Evolutionary conservation across 2,113 vertebrate genomes (phyloP).

Genomic region (Trogon surrucura): DNA sequence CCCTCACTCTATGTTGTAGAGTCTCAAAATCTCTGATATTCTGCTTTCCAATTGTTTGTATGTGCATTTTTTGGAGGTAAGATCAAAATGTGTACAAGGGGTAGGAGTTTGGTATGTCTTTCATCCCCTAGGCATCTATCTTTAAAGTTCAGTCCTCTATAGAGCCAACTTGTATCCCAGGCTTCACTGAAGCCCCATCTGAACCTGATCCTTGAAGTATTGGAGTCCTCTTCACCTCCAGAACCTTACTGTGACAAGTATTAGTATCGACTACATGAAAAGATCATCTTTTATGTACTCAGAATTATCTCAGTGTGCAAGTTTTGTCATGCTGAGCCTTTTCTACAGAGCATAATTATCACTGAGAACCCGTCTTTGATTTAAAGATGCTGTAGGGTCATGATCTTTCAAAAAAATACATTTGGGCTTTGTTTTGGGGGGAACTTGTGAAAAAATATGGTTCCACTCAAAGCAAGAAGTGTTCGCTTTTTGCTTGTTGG

Average conservation of each 20-base stretch:
- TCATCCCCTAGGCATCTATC: neutral
- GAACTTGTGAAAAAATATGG: neutral
- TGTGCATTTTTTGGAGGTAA: neutral
- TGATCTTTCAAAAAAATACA: neutral
- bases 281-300: neutral
- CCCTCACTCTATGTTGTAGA: neutral
- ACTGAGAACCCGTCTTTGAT: neutral
- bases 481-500: neutral
- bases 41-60: neutral
- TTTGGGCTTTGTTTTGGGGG: neutral
- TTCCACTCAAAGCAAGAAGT: neutral
- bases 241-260: neutral
- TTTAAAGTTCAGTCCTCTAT: neutral
- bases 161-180: neutral
- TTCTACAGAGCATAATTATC: neutral
- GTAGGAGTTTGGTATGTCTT: neutral
- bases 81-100: neutral
- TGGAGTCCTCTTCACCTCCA: neutral
- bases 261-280: neutral
- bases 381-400: neutral
- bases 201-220: neutral
- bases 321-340: neutral
- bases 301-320: neutral
- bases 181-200: neutral
- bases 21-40: neutral